Conservation (phyloP, 2,797 vertebrate species). For the Fistularia commersonii region DNA sequence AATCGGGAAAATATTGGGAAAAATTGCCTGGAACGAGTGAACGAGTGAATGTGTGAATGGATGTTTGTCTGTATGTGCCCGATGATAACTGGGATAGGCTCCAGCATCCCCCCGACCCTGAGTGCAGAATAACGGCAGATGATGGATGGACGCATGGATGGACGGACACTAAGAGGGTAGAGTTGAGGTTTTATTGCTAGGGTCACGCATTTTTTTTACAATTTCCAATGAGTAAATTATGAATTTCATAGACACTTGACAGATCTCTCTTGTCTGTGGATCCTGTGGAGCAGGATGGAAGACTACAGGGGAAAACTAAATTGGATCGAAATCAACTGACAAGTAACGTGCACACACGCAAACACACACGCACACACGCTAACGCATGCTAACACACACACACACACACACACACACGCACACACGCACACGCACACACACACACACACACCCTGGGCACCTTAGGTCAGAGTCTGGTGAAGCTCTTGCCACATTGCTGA, state of each 20-base stretch:
- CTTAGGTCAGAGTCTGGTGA: conserved; percentile 25
- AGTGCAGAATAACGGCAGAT: too few species aligned
- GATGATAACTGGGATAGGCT: too few species aligned
- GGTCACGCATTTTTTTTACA: too few species aligned
- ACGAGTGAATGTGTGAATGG: too few species aligned
- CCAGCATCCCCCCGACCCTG: too few species aligned
- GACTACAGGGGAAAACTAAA: background rate
- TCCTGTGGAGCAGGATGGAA: background rate
- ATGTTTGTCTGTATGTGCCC: too few species aligned
- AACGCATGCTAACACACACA: background rate
- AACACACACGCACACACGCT: conserved; percentile 1
- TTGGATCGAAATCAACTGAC: background rate
- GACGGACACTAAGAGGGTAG: too few species aligned
- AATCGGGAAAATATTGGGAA: too few species aligned
- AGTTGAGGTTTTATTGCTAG: too few species aligned
- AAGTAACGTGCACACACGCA: background rate
- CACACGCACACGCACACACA: background rate
- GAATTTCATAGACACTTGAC: background rate
- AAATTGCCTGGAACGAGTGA: too few species aligned
- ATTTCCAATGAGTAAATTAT: too few species aligned
- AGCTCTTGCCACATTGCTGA: conserved; percentile 59
- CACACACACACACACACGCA: conserved; percentile 2
- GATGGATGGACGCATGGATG: too few species aligned
- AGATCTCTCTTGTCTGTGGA: background rate
- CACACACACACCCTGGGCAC: conserved; percentile 20